Conservation (phyloP, 2,113 vertebrate genomes). For the Bujurquina vittata region DNA sequence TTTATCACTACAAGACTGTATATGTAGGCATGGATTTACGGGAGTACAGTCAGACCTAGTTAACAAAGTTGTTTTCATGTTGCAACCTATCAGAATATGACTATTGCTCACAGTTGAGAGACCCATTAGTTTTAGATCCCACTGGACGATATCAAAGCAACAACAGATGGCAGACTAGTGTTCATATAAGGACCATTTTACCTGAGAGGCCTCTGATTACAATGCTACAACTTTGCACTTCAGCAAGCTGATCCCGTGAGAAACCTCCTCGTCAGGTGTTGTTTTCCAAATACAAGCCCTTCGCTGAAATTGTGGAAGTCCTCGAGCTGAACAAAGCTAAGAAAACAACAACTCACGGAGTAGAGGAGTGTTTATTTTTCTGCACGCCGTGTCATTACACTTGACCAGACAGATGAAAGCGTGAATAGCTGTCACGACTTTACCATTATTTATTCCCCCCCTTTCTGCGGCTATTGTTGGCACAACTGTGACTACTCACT, state of each 20-base stretch:
- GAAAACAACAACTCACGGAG: not conserved
- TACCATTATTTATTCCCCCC: slow-evolving; percentile 11
- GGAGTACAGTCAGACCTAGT: not conserved
- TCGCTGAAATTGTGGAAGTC: not conserved
- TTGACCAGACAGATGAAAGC: slow-evolving; percentile 48
- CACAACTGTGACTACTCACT: not conserved
- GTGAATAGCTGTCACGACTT: slow-evolving; percentile 57
- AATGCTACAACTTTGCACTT: slow-evolving; percentile 12
- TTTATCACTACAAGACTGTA: not conserved
- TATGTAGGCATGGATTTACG: not conserved
- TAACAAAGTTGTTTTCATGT: not conserved
- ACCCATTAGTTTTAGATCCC: not conserved
- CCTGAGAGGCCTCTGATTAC: not conserved
- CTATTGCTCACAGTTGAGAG: not conserved
- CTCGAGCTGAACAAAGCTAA: not conserved
- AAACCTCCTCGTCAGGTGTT: slow-evolving; percentile 39
- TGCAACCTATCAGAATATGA: not conserved
- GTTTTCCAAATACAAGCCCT: slow-evolving; percentile 6
- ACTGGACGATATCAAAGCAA: not conserved
- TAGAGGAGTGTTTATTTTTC: not conserved
- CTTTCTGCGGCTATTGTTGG: slow-evolving; percentile 30
- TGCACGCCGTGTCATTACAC: slow-evolving; percentile 45
- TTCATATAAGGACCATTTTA: not conserved
- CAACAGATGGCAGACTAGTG: not conserved
- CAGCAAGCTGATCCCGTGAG: slow-evolving; percentile 36